Conservation (phyloP, 2,797 vertebrate genomes). For the Rhincodon typus region DNA sequence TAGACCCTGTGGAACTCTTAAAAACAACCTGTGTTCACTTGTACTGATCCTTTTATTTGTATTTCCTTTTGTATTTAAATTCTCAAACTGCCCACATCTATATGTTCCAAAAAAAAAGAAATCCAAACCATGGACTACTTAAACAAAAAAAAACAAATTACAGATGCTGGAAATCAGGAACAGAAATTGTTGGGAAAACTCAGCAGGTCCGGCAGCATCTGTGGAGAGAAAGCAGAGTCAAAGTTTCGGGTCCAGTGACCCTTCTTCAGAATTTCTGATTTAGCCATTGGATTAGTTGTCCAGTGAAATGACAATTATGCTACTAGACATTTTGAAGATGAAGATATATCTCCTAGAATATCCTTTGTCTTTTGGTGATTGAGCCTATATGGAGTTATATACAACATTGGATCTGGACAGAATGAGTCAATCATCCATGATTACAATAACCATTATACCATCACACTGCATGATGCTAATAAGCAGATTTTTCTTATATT, state of each 20-base stretch:
- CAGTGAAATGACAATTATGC: background rate
- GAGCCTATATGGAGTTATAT: background rate
- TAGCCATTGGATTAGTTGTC: too few species aligned
- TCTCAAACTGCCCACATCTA: background rate
- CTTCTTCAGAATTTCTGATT: too few species aligned
- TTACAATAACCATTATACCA: background rate
- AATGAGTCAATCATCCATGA: background rate
- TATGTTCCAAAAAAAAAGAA: background rate
- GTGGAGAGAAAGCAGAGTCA: too few species aligned
- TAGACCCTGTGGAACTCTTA: background rate
- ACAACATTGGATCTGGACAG: background rate
- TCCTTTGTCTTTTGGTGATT: background rate
- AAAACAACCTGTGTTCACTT: background rate
- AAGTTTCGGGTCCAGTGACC: too few species aligned
- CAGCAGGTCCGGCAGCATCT: too few species aligned
- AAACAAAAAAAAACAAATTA: too few species aligned
- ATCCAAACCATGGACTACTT: background rate
- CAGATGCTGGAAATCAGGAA: too few species aligned
- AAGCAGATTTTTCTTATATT: background rate
- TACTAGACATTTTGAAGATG: too few species aligned
- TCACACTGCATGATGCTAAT: background rate
- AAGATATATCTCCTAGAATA: background rate
- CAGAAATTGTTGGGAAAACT: too few species aligned
- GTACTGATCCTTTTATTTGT: background rate
- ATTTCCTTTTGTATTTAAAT: background rate